phyloP scores from a whole-genome alignment of 2,888 invertebrate genomes.

The Synanthedon vespiformis region DNA sequence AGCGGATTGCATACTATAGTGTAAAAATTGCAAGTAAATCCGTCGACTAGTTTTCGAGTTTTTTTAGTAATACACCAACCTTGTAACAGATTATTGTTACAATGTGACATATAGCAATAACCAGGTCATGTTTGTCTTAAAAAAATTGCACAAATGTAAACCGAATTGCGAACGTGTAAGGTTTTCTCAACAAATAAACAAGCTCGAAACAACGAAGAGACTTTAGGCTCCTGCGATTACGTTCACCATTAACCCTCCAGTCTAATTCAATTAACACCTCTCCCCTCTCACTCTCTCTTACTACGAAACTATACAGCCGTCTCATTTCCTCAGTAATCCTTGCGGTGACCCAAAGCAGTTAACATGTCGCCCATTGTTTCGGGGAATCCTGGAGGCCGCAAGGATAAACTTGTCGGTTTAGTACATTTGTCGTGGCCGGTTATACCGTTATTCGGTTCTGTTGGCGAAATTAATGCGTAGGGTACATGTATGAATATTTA shows the following conservation, averaged over 20 bases:
- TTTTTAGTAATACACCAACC: too few species aligned
- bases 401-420: slow-evolving; percentile 31
- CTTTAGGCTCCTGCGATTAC: slow-evolving; percentile 19
- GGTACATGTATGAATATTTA: background rate
- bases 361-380: slow-evolving; percentile 52
- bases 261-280: slow-evolving; percentile 40
- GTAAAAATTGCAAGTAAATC: too few species aligned
- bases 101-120: too few species aligned
- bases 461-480: background rate
- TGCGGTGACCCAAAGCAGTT: slow-evolving; percentile 43
- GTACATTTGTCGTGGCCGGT: slow-evolving; percentile 21
- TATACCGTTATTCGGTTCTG: background rate
- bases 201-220: slow-evolving; percentile 11
- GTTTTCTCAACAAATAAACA: too few species aligned
- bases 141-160: too few species aligned
- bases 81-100: too few species aligned
- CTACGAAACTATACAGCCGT: slow-evolving; percentile 2
- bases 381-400: slow-evolving; percentile 26
- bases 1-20: too few species aligned
- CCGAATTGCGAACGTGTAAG: too few species aligned
- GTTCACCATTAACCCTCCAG: slow-evolving; percentile 33
- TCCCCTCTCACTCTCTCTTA: slow-evolving; percentile 12
- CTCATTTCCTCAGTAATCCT: slow-evolving; percentile 25
- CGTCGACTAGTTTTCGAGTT: too few species aligned
- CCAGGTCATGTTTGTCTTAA: too few species aligned